These are phyloP conservation scores for Pterobdella sp. DNA, from an alignment of 2,888 invertebrate genomes.

Conservation along the genomic window DNA sequence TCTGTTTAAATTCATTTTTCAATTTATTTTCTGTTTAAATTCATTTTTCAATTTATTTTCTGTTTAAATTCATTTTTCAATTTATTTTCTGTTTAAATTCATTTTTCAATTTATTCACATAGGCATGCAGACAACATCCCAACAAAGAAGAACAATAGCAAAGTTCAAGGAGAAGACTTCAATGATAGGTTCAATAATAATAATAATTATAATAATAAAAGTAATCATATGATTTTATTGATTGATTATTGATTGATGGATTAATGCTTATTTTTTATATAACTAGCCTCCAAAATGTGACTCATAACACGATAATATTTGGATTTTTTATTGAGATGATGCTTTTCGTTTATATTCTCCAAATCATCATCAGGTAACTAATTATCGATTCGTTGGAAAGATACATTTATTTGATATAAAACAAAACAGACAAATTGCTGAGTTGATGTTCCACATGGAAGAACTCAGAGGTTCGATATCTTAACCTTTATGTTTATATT, in stretches of 20 bases:
- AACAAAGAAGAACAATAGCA: slow-evolving; percentile 50
- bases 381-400: background rate
- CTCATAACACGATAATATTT: too few relatives aligned
- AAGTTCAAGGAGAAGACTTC: slow-evolving; percentile 53
- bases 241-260: slow-evolving; percentile 2
- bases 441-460: slow-evolving; percentile 93
- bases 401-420: background rate
- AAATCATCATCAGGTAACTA: background rate
- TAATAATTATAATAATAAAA: background rate
- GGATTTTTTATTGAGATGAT: too few relatives aligned
- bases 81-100: too few relatives aligned
- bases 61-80: too few relatives aligned
- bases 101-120: too few relatives aligned
- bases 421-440: slow-evolving; percentile 75
- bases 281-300: too few relatives aligned
- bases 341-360: too few relatives aligned
- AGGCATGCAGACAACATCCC: slow-evolving; percentile 93
- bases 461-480: slow-evolving; percentile 67
- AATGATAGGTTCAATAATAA: slow-evolving; percentile 60
- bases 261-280: too few relatives aligned
- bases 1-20: too few relatives aligned
- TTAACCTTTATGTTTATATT: background rate
- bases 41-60: too few relatives aligned
- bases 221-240: background rate
- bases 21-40: too few relatives aligned